Evolutionary conservation across 2,888 invertebrate species (phyloP).

Genomic region (Xestobium rufovillosum): DNA sequence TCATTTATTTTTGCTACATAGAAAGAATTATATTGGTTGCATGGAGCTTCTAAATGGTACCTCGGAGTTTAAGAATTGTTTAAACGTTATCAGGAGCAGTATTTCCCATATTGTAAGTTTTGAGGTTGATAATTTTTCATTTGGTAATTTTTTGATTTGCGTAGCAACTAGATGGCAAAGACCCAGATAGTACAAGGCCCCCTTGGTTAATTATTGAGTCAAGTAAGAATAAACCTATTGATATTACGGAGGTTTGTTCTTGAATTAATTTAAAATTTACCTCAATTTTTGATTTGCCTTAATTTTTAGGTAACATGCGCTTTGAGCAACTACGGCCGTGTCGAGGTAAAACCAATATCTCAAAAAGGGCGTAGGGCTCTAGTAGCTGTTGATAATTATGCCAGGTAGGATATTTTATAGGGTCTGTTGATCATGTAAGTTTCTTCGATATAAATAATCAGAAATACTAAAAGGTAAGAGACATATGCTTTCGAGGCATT

Average conservation of each 20-base stretch:
- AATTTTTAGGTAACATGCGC: slow-evolving; percentile 47
- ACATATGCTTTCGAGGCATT: too few species aligned
- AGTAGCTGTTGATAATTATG: slow-evolving; percentile 54
- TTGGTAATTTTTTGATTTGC: slow-evolving; percentile 20
- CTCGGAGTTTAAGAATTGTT: slow-evolving; percentile 46
- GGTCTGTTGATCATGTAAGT: slow-evolving; percentile 12
- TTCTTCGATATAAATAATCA: too few species aligned
- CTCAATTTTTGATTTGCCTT: too few species aligned
- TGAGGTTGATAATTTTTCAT: not conserved
- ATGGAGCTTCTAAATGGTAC: slow-evolving; percentile 48
- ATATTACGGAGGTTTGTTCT: slow-evolving; percentile 32
- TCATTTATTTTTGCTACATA: slow-evolving; percentile 47
- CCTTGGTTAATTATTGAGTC: slow-evolving; percentile 46
- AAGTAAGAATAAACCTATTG: slow-evolving; percentile 29
- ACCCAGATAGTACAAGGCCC: slow-evolving; percentile 46
- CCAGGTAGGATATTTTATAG: slow-evolving; percentile 45
- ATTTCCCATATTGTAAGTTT: slow-evolving; percentile 38
- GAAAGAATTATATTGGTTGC: slow-evolving; percentile 41
- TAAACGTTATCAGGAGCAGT: slow-evolving; percentile 55
- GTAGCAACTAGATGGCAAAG: slow-evolving; percentile 47
- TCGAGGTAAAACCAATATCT: slow-evolving; percentile 55
- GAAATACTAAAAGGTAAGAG: too few species aligned
- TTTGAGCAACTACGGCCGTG: slow-evolving; percentile 53
- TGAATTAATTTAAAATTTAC: too few species aligned
- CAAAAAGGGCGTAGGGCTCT: slow-evolving; percentile 45